Evolutionary conservation across 2,888 invertebrate genomes (phyloP), one percentile per base, ranked within the genome.

Genomic region (Temnothorax unifasciatus): DNA sequence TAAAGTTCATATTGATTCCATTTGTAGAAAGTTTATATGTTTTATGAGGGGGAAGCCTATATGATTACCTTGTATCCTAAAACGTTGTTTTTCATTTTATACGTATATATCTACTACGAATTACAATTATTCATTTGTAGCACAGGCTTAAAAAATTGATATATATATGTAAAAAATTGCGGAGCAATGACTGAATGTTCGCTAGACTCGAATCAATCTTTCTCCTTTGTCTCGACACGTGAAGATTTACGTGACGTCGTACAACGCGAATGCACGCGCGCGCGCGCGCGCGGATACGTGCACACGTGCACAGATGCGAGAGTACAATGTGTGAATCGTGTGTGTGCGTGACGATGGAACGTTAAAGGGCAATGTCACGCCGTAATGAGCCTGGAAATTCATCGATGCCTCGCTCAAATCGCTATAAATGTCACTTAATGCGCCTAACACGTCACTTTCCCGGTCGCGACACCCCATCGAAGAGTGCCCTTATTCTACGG

Each of bases 331-430:
- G 21, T 25, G 52, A 34, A 38, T 38, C 64, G 52, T 25, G 25
- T 38, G 54, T 38, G n/a, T 38, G 13, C 25, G 74, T 59, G 77
- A 81, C 82, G 77, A 66, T 54, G 87, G 71, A 79, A 85, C 84
- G 75, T 79, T 89, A 88, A 89, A 89, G 90, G 88, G 84, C 90
- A 88, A 86, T 85, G 83, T 88, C 85, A 83, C 82, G 88, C 88
- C 85, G 82, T 87, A 81, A 83, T 59, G 82, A 86, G 84, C 38
- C 79, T 83, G 88, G 85, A 89, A 89, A 89, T 89, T 89, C 77
- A 89, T 89, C 85, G 85, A 89, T 83, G 83, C 59, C 50, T 73
- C 61, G 69, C 74, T 84, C 64, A 88, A 87, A 88, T 84, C 61
- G 59, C 68, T 86, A 83, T 86, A 86, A 86, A 89, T 86, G 87